Conservation (phyloP, 1,140 invertebrate species). For the Lepidotrigona ventralis region DNA sequence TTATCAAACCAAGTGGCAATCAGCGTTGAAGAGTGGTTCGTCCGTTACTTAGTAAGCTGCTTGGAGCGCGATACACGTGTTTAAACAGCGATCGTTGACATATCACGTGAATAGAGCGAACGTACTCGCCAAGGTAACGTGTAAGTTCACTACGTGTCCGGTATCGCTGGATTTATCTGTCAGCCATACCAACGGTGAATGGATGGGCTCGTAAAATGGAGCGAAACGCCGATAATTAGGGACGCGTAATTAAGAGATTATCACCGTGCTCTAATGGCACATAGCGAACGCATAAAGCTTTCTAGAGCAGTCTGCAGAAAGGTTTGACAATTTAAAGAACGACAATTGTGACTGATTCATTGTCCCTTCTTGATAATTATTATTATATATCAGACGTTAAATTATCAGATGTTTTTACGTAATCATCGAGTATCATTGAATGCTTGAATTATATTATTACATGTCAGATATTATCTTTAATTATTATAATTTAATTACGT, state of each 20-base stretch:
- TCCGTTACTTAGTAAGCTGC: slow-evolving; percentile 13
- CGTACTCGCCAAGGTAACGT: slow-evolving; percentile 2
- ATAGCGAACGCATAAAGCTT: neutral
- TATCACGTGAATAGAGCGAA: slow-evolving; percentile 30
- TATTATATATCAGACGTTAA: too few species aligned
- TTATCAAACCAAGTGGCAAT: slow-evolving; percentile 7
- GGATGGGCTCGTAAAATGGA: slow-evolving; percentile 4
- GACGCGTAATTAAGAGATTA: slow-evolving; percentile 32
- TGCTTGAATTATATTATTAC: too few species aligned
- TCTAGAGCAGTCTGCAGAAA: neutral
- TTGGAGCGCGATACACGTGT: slow-evolving; percentile 8
- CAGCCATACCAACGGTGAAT: neutral
- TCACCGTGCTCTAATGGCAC: slow-evolving; percentile 4
- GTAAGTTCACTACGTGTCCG: slow-evolving; percentile 8
- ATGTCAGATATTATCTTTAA: too few species aligned
- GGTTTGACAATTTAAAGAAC: neutral
- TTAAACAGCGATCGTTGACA: slow-evolving; percentile 30
- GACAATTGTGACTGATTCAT: neutral
- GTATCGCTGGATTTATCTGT: slow-evolving; percentile 34
- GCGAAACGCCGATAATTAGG: neutral
- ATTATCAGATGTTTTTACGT: too few species aligned
- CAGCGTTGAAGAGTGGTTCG: neutral
- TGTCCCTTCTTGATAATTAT: neutral
- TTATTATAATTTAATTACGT: too few species aligned
- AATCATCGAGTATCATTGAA: too few species aligned